Base-by-base conservation (phyloP, 2,113 vertebrate genomes). In the Otis tarda region DNA sequence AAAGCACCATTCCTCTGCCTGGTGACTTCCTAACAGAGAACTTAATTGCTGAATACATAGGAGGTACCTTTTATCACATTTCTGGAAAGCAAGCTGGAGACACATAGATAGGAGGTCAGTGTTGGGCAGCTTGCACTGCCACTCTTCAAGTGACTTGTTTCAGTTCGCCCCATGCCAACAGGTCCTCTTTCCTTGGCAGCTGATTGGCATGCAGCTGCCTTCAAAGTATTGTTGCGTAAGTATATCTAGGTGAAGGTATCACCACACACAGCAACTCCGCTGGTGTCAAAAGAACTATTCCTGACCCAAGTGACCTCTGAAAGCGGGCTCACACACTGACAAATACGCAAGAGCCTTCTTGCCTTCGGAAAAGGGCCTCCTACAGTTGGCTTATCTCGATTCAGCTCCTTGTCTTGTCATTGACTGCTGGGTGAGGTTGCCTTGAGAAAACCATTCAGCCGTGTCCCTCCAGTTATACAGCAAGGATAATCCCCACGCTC, bases 11-110 rank as follows among this genome's bases (percentile, higher is more conserved):
- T 88, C 10, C 20, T 59, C 37, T 4, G 0, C 11, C 45, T 50
- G 56, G 4, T 17, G 28, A 41, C 10, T 47, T 76, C n/a, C 31
- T 47, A 16, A 6, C 0, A 27, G 14, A 53, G 18, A 74, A 43
- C 3, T 27, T 21, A 16, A 25, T 14, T 27, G 21, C 4, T 49
- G 69, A 68, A 60, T 15, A 5, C 0, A 2, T 7, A 24, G n/a
- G 30, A 43, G 30, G 4, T 59, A 3, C 6, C 12, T 61, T 70
- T 45, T 15, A 31, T 25, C 43, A 16, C 12, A 7, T 24, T 88
- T 68, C 39, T 79, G 74, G 65, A 56, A 53, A 37, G 14, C 12
- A 49, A 73, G 21, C 33, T 69, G 55, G 47, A 14, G 9, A 21
- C 7, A 4, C 13, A 31, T 3, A 78, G 37, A 3, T 4, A 47